Conservation (phyloP, 1,140 invertebrate species). For the Pteromalus puparum region DNA sequence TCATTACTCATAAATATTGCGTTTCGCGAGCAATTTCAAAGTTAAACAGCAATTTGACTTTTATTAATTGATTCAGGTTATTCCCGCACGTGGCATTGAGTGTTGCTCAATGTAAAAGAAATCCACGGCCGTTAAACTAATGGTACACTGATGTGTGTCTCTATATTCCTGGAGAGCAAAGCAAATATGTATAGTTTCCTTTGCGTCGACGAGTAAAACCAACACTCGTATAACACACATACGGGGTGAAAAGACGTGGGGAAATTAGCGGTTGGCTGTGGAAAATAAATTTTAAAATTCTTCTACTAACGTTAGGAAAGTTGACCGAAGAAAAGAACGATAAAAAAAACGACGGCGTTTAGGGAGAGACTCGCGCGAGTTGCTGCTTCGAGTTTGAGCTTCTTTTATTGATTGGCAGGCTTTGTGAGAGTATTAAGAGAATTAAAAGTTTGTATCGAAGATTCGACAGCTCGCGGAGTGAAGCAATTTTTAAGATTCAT, state of each 20-base stretch:
- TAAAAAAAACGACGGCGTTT: background rate
- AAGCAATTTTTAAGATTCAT: conserved; percentile 2
- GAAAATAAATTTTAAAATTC: background rate
- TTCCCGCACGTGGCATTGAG: background rate
- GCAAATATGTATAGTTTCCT: conserved; percentile 7
- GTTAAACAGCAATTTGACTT: background rate
- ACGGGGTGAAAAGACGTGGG: background rate
- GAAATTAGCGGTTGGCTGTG: background rate
- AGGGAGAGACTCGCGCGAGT: background rate
- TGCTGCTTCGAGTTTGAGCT: background rate
- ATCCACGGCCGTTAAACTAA: background rate
- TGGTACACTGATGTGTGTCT: background rate
- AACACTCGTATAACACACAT: background rate
- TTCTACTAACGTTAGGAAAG: background rate
- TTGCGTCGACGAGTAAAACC: background rate
- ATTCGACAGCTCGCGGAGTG: background rate
- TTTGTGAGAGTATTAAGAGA: background rate
- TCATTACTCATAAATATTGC: background rate
- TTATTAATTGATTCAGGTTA: no score
- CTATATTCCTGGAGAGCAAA: background rate
- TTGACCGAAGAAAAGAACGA: background rate
- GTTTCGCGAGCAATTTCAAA: background rate
- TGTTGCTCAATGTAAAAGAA: background rate
- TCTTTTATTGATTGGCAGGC: background rate
- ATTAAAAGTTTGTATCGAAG: background rate